These are phyloP conservation scores for Sphaeramia orbicularis DNA, from an alignment of 2,797 vertebrate genomes.

Conservation along the genomic window DNA sequence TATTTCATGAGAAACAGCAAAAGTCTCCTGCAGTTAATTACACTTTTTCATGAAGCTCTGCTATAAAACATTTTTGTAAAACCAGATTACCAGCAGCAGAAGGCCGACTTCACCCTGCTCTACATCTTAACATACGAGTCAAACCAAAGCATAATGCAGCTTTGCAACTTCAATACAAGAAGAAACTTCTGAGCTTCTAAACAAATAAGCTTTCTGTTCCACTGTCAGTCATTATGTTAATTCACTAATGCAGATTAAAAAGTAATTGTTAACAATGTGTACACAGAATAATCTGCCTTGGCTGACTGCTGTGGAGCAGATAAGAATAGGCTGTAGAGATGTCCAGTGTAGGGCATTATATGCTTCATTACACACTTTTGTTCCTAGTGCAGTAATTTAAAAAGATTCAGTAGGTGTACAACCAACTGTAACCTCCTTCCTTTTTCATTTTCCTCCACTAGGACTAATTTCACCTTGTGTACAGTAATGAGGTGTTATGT, in stretches of 20 bases:
- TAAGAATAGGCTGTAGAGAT: conserved; percentile 77
- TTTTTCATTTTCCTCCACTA: conserved; percentile 53
- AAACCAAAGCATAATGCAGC: conserved; percentile 42
- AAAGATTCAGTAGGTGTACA: conserved; percentile 52
- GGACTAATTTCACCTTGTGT: conserved; percentile 37
- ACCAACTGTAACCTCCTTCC: conserved; percentile 58
- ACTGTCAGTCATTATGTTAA: conserved; percentile 87
- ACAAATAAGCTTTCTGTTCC: conserved; percentile 83
- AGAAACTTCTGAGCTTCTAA: conserved; percentile 80
- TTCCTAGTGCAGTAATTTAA: conserved; percentile 64
- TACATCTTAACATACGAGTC: conserved; percentile 21
- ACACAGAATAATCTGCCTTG: conserved; percentile 83
- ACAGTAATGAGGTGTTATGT: conserved; percentile 52
- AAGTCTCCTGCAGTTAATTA: conserved; percentile 7
- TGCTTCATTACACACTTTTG: conserved; percentile 78
- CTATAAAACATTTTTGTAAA: conserved; percentile 6
- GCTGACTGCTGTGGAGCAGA: conserved; percentile 77
- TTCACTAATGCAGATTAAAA: conserved; percentile 87
- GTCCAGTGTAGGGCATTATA: conserved; percentile 78
- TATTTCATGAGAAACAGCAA: background rate
- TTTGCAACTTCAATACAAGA: conserved; percentile 62
- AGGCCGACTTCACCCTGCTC: conserved; percentile 40
- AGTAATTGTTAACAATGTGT: conserved; percentile 86
- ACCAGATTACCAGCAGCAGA: conserved; percentile 13
- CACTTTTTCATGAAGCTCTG: conserved; percentile 2